phyloP scores from a whole-genome alignment of 2,888 invertebrate species.

The Oscheius onirici region DNA sequence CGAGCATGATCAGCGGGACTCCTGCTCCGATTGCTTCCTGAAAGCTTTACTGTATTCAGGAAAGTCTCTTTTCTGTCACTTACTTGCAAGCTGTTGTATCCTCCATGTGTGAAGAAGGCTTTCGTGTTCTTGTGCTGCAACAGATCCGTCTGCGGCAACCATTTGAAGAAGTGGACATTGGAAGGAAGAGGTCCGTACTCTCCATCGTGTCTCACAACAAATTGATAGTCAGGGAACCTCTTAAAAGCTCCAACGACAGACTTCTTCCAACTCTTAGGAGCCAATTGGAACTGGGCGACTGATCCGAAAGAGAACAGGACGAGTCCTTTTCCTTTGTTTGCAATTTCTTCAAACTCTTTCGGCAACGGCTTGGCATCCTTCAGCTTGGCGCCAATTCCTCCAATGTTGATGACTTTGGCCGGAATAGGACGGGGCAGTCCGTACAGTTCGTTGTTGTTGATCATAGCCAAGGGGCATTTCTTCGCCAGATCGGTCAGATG shows the following conservation, averaged over 20 bases:
- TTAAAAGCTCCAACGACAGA: constrained; percentile 45
- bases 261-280: constrained; percentile 49
- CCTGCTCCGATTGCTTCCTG: constrained; percentile 58
- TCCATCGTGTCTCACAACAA: constrained; percentile 51
- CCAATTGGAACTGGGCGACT: constrained; percentile 46
- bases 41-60: not conserved
- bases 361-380: constrained; percentile 44
- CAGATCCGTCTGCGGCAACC: constrained; percentile 62
- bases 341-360: constrained; percentile 42
- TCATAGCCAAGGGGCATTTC: constrained; percentile 50
- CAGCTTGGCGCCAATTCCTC: constrained; percentile 53
- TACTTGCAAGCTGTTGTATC: constrained; percentile 79
- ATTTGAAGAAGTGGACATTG: constrained; percentile 57
- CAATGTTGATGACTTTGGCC: constrained; percentile 56
- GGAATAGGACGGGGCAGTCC: constrained; percentile 54
- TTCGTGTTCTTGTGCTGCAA: constrained; percentile 78
- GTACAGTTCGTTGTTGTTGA: constrained; percentile 55
- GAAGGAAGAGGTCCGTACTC: constrained; percentile 32
- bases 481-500: constrained; percentile 51
- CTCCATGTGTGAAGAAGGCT: constrained; percentile 81
- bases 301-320: constrained; percentile 62
- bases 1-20: constrained; percentile 52
- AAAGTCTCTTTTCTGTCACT: not conserved
- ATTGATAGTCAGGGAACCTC: constrained; percentile 53
- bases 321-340: constrained; percentile 46